Conservation (phyloP, 2,888 invertebrate species). For the Theretra japonica region DNA sequence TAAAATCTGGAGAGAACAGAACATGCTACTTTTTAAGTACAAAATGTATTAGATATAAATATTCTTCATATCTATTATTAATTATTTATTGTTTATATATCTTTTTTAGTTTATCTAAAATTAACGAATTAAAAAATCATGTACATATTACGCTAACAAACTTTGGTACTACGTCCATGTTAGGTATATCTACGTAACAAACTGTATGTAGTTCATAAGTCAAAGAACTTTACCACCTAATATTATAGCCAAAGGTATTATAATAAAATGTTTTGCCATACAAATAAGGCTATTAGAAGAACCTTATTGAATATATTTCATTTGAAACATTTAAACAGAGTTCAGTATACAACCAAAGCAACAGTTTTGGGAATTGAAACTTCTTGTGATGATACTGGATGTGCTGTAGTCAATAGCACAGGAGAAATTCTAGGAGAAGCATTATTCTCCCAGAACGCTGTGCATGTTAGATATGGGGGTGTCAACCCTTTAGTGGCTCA, state of each 20-base stretch:
- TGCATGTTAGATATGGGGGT: slow-evolving; percentile 91
- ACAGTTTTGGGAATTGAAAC: slow-evolving; percentile 96
- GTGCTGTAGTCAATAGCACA: slow-evolving; percentile 91
- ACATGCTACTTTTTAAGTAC: no score
- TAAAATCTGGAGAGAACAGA: no score
- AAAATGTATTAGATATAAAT: no score
- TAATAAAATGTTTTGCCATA: background rate
- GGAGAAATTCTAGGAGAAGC: slow-evolving; percentile 92
- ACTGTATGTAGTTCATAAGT: no score
- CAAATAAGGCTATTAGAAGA: background rate
- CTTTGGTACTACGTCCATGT: no score
- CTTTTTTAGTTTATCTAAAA: no score
- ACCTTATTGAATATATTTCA: background rate
- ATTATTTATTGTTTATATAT: no score
- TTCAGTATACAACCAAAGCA: slow-evolving; percentile 33
- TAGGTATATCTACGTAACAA: no score
- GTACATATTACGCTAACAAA: no score
- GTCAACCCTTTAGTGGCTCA: slow-evolving; percentile 95
- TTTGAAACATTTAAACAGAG: background rate
- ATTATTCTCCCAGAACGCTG: slow-evolving; percentile 90
- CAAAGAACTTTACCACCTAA: no score
- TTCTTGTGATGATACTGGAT: slow-evolving; percentile 98
- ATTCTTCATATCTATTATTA: no score
- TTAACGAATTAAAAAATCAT: no score
- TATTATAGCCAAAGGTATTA: background rate